Base-by-base conservation (phyloP, 2,888 invertebrate species). In the Bursaphelenchus okinawaensis region DNA sequence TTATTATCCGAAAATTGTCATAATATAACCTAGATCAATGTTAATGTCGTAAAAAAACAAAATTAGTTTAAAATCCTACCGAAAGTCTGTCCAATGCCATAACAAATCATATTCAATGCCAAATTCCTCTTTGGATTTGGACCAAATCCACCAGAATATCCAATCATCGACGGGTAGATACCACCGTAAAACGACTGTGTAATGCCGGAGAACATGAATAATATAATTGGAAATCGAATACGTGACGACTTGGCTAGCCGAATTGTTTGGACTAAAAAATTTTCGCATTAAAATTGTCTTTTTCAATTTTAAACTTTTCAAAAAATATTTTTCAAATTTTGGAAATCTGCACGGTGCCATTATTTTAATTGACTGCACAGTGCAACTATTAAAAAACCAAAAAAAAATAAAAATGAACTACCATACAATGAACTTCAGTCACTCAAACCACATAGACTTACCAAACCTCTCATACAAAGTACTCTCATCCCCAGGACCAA, bases 91-190 rank as follows among this genome's bases (percentile, higher is more conserved):
- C 66, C 66, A 4, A 31, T 8, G 4, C 66, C 67, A 9, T 67
- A 29, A 0, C 52, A 26, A 12, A 66, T 68, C 24, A 26, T 24
- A 23, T 68, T 66, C 27, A 66, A 28, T 12, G 66, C 66, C 19
- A 66, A n/a, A 16, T 67, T 26, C 22, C 28, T 9, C 27, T 58
- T 50, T 7, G 65, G 55, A 23, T 66, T 66, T 3, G 12, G 22
- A 2, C 60, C 65, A n/a, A 68, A 52, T 19, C 28, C 27, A 19
- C 9, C 9, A 6, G 66, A 67, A 20, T 51, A 67, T 7, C 57
- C 55, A 40, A 66, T 57, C 16, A 29, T 31, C 3, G 66, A 67
- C 8, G 66, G 28, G 85, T 95, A 98, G 0, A 98, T 93, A 0
- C 93, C 40, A n/a, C 55, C 29, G 22, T 23, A 27, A 40, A 66